Evolutionary conservation across 1,140 invertebrate genomes (phyloP).

Genomic region (Eurosta solidaginis): DNA sequence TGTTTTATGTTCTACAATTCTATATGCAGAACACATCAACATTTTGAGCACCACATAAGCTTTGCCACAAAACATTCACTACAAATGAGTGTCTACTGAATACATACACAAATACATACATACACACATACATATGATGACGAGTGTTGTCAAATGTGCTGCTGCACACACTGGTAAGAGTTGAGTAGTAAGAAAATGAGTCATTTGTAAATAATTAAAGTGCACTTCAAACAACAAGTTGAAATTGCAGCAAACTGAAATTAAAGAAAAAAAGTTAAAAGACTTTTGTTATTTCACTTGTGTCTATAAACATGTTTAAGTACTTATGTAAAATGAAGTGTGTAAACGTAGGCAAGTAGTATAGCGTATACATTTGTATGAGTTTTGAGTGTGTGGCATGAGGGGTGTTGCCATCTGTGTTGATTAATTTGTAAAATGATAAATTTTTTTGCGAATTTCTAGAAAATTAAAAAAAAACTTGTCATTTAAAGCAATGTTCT

Average conservation of each 20-base stretch:
- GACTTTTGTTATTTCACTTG: not conserved
- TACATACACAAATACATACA: not conserved
- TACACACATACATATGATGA: not conserved
- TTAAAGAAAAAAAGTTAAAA: not conserved
- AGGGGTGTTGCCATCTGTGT: too few relatives aligned
- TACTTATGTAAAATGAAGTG: conserved; percentile 13
- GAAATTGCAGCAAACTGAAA: not conserved
- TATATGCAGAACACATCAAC: not conserved
- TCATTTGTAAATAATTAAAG: conserved; percentile 28
- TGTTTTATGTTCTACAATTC: not conserved
- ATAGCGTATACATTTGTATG: too few relatives aligned
- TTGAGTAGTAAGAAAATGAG: not conserved
- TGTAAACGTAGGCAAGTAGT: not conserved
- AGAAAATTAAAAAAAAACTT: too few relatives aligned
- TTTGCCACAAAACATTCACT: not conserved
- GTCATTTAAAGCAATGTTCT: too few relatives aligned
- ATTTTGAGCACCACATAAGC: not conserved
- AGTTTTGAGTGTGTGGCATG: too few relatives aligned
- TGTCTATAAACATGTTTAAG: not conserved
- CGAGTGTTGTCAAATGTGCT: not conserved
- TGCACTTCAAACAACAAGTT: conserved; percentile 22
- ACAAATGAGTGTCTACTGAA: not conserved
- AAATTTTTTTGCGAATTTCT: too few relatives aligned
- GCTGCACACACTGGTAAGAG: too few relatives aligned
- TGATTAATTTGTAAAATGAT: too few relatives aligned